Percentiles rank a stretch among this genome's conserved stretches.
Evolutionary conservation across 2,113 vertebrate species (phyloP).

Genomic region (Siphamia tubifer): DNA sequence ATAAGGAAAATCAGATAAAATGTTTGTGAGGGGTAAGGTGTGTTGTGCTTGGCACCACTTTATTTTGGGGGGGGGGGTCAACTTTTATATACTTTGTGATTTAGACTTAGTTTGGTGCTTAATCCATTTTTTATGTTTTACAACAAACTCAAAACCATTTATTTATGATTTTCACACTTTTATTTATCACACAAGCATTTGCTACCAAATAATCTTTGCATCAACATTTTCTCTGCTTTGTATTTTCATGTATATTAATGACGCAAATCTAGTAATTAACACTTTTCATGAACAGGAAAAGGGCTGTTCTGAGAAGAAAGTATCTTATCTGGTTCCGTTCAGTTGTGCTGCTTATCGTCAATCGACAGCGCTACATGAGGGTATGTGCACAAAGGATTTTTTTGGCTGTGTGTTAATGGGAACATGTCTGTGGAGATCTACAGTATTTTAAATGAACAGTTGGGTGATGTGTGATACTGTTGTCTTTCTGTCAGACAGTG

Average conservation of each 20-base stretch:
- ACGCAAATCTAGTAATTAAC: background rate
- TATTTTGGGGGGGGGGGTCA: no score
- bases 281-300: conserved; percentile 56
- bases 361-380: conserved; percentile 88
- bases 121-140: no score
- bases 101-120: no score
- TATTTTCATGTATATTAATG: background rate
- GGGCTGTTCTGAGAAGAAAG: conserved; percentile 81
- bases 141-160: no score
- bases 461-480: conserved; percentile 52
- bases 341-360: conserved; percentile 83
- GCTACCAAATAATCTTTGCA: background rate
- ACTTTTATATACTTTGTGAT: no score
- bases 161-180: no score
- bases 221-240: background rate
- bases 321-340: conserved; percentile 86
- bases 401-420: background rate
- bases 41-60: no score
- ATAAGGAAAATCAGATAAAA: no score
- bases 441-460: background rate
- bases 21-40: no score
- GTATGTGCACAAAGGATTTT: conserved; percentile 70
- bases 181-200: no score
- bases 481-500: conserved; percentile 74
- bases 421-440: background rate